phyloP scores from a whole-genome alignment of 1,140 invertebrate species.

The Brachionus rotundiformis region DNA sequence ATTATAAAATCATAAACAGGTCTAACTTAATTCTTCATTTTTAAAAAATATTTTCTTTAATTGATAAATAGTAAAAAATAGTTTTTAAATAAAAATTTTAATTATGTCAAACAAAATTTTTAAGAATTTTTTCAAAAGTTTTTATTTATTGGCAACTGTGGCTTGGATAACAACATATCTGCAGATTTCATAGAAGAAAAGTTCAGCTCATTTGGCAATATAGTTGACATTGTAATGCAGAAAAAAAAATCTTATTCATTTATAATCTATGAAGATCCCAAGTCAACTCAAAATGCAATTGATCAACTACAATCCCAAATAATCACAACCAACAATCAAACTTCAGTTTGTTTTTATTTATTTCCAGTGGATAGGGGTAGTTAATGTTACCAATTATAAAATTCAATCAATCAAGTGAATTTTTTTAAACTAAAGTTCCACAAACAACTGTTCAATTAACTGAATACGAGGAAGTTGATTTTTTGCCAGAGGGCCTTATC shows the following conservation, averaged over 20 bases:
- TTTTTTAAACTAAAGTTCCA: not conserved
- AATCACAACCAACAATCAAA: constrained; percentile 39
- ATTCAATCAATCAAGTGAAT: not conserved
- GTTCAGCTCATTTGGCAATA: constrained; percentile 25
- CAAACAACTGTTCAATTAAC: not conserved
- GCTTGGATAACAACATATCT: constrained; percentile 44
- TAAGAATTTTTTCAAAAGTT: not conserved
- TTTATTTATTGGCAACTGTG: constrained; percentile 49
- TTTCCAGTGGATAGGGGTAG: constrained; percentile 27
- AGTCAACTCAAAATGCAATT: constrained; percentile 12
- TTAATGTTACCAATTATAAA: not conserved
- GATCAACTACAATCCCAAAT: not conserved
- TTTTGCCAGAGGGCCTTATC: not conserved
- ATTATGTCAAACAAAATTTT: no score
- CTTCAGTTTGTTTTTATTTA: constrained; percentile 25
- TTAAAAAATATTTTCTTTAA: no score
- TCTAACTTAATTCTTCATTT: no score
- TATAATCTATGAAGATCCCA: constrained; percentile 9
- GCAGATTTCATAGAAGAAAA: constrained; percentile 35
- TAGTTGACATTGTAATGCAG: constrained; percentile 33
- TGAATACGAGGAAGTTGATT: not conserved
- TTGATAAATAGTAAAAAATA: no score
- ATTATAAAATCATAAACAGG: no score
- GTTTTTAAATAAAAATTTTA: no score
- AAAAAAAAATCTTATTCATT: constrained; percentile 38